Evolutionary conservation across 2,888 invertebrate species (phyloP), one percentile per base, ranked within the genome.

Genomic region (Leptothorax acervorum): DNA sequence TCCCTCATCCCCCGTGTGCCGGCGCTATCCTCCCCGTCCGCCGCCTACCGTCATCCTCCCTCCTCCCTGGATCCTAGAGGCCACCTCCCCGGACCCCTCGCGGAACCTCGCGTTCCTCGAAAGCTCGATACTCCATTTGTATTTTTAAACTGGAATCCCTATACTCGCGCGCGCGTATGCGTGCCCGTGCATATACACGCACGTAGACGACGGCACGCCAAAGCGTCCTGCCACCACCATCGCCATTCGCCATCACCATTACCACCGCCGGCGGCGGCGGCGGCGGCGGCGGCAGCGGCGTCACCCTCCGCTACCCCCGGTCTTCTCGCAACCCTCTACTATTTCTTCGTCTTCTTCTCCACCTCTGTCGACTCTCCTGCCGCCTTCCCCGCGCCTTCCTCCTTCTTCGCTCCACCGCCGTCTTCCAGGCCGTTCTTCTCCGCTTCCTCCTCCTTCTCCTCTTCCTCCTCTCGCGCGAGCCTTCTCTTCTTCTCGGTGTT

Each of bases 71-170:
- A 86, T 87, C 88, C 89, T 87, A 78, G 57, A 66, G 81, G 76
- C 87, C 82, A 85, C 82, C 83, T 84, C 78, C 85, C 85, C 88
- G 87, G 84, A 76, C 88, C 88, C 89, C 90, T 88, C 88, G 84
- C 83, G 85, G 85, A 89, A 87, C 66, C 66, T 28, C 48, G 66
- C 93, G 93, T 92, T 92, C 90, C 91, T 90, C 92, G 92, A 93
- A 93, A 94, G 94, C 94, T 93, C 94, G 94, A 94, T 94, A 94
- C 94, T 94, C 94, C 93, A 94, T 94, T 94, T 94, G 94, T 94
- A 94, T 94, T 94, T 94, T 94, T 94, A 94, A 94, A 94, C 94
- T 93, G 93, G 94, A 94, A 94, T 94, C 93, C 93, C 92, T 92
- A 92, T 91, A 92, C 92, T 89, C 92, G 90, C 91, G 88, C 89